phyloP scores from a whole-genome alignment of 23 tunicate species.

The Ascidia mentula region DNA sequence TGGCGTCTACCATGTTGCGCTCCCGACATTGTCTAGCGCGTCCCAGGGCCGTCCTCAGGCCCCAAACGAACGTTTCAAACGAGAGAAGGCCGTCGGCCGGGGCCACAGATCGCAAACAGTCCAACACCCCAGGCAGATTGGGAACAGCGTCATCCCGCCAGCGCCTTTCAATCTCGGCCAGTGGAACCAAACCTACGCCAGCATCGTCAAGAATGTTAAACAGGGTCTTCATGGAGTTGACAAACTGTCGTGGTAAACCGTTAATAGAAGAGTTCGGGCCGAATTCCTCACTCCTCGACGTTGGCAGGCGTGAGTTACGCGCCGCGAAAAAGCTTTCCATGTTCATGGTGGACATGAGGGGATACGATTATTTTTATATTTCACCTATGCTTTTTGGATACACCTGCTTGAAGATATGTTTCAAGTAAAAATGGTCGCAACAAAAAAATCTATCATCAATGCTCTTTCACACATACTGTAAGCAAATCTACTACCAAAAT shows the following conservation, averaged over 20 bases:
- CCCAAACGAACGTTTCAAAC: constrained; percentile 69
- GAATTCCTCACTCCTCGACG: background rate
- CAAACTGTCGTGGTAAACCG: constrained; percentile 58
- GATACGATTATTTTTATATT: too few species aligned
- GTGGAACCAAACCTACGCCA: constrained; percentile 45
- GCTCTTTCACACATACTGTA: too few species aligned
- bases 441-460: too few species aligned
- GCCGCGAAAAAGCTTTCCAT: constrained; percentile 10
- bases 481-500: too few species aligned
- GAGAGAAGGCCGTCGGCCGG: constrained; percentile 59
- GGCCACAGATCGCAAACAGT: constrained; percentile 50
- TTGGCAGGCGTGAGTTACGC: background rate
- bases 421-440: too few species aligned
- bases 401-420: too few species aligned
- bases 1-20: background rate
- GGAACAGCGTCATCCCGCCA: constrained; percentile 94
- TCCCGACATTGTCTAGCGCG: constrained; percentile 22
- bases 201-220: constrained; percentile 62
- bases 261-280: background rate
- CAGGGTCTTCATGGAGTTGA: constrained; percentile 63
- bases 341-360: background rate
- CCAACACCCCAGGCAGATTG: constrained; percentile 78
- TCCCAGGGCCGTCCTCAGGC: constrained; percentile 51
- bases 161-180: constrained; percentile 58
- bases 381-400: too few species aligned